Conservation (phyloP, 1,140 invertebrate genomes). For the Palaemon carinicauda region DNA sequence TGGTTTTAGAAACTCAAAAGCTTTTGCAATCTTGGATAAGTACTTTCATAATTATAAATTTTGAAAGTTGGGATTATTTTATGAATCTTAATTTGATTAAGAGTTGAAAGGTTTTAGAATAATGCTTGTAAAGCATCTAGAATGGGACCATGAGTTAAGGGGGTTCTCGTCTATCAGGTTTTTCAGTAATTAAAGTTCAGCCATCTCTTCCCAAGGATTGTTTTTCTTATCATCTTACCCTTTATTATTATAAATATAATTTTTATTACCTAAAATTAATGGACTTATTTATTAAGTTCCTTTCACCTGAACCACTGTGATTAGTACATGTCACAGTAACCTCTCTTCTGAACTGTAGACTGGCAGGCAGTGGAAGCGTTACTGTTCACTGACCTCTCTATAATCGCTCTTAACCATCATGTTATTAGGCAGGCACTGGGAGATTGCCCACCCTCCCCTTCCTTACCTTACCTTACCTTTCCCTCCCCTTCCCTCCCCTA, state of each 20-base stretch:
- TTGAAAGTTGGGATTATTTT: too few relatives aligned
- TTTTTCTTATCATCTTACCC: conserved; percentile 8
- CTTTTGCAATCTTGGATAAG: too few relatives aligned
- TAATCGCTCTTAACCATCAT: conserved; percentile 10
- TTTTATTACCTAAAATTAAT: conserved; percentile 6
- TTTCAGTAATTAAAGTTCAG: conserved; percentile 14
- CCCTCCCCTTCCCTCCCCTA: too few relatives aligned
- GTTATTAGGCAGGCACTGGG: conserved; percentile 37
- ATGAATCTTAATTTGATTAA: too few relatives aligned
- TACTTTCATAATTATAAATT: too few relatives aligned
- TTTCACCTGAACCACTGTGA: conserved; percentile 31
- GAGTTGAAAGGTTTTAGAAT: too few relatives aligned
- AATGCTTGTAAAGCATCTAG: neutral
- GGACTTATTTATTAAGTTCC: neutral
- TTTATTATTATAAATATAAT: neutral
- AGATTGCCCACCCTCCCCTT: conserved; percentile 11
- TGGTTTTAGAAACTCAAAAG: too few relatives aligned
- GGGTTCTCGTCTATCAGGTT: neutral
- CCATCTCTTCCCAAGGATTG: conserved; percentile 43
- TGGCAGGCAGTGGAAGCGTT: conserved; percentile 1
- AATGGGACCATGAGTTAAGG: neutral
- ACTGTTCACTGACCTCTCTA: conserved; percentile 18
- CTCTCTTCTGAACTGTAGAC: conserved; percentile 34
- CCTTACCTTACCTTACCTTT: too few relatives aligned
- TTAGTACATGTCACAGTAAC: conserved; percentile 32